Conservation (phyloP, 2,113 vertebrate genomes). For the Ramphastos sulfuratus region DNA sequence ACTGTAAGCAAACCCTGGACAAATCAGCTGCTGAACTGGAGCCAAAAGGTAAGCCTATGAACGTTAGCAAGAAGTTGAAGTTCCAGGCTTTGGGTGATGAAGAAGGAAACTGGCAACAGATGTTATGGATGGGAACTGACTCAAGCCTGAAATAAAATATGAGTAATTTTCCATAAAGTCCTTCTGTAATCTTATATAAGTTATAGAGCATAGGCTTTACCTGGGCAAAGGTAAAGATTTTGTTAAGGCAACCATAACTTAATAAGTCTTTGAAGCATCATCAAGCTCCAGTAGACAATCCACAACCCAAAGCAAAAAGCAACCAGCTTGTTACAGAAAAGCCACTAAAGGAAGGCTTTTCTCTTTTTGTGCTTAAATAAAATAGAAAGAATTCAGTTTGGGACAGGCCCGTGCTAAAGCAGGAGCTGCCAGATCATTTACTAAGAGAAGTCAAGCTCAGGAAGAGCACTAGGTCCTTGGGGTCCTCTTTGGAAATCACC, state of each 20-base stretch:
- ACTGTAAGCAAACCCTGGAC: not conserved
- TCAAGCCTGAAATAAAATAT: not conserved
- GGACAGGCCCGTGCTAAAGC: not conserved
- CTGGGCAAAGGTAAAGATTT: constrained; percentile 30
- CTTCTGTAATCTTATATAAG: not conserved
- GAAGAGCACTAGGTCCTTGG: not conserved
- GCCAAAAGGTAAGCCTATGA: not conserved
- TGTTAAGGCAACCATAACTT: not conserved
- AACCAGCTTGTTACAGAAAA: not conserved
- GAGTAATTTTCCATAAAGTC: constrained; percentile 1
- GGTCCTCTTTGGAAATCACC: not conserved
- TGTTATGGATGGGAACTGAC: not conserved
- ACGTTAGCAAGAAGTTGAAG: not conserved
- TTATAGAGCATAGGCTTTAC: not conserved
- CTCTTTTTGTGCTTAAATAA: not conserved
- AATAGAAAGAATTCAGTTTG: not conserved
- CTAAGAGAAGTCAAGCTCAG: not conserved
- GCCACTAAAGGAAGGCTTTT: not conserved
- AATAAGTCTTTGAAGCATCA: constrained; percentile 7
- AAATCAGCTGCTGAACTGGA: not conserved
- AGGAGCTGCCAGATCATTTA: not conserved
- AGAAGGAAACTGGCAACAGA: not conserved
- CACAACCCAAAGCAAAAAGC: not conserved
- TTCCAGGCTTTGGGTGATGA: not conserved
- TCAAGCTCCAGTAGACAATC: not conserved